Conservation (phyloP, 2,113 vertebrate genomes). For the Callipepla californica region DNA sequence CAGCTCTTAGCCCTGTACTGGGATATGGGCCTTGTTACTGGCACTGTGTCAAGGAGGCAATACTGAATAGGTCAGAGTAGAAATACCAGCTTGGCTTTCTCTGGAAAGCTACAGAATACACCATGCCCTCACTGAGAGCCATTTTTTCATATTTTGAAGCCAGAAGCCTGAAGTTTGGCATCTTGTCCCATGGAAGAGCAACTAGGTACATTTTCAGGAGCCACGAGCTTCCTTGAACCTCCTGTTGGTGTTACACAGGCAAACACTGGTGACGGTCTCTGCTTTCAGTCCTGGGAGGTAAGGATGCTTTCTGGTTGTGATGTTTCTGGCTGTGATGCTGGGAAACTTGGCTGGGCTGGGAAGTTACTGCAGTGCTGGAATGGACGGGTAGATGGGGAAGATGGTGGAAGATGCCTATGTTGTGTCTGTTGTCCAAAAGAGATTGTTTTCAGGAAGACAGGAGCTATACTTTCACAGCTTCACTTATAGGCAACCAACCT, state of each 20-base stretch:
- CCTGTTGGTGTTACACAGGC: not conserved
- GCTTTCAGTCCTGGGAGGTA: not conserved
- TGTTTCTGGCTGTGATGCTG: not conserved
- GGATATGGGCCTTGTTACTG: not conserved
- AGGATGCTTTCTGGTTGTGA: not conserved
- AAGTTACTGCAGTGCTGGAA: not conserved
- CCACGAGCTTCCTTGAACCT: not conserved
- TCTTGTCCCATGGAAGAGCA: not conserved
- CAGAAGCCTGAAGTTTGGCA: not conserved
- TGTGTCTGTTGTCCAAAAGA: not conserved
- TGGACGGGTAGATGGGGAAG: not conserved
- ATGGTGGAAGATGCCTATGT: not conserved
- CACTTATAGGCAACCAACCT: not conserved
- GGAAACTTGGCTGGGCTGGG: not conserved
- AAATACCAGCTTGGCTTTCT: not conserved
- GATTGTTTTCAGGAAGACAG: not conserved
- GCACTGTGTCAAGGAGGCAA: not conserved
- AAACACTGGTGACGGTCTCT: not conserved
- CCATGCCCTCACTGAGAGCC: not conserved
- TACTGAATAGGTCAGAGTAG: not conserved
- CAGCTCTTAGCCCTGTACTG: not conserved
- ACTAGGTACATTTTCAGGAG: not conserved
- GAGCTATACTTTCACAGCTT: not conserved
- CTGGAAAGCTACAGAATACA: not conserved
- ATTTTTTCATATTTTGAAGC: not conserved